Evolutionary conservation across 2,797 vertebrate genomes (phyloP), one percentile per base, ranked within the genome.

Genomic region (Malacoctenus gilli): DNA sequence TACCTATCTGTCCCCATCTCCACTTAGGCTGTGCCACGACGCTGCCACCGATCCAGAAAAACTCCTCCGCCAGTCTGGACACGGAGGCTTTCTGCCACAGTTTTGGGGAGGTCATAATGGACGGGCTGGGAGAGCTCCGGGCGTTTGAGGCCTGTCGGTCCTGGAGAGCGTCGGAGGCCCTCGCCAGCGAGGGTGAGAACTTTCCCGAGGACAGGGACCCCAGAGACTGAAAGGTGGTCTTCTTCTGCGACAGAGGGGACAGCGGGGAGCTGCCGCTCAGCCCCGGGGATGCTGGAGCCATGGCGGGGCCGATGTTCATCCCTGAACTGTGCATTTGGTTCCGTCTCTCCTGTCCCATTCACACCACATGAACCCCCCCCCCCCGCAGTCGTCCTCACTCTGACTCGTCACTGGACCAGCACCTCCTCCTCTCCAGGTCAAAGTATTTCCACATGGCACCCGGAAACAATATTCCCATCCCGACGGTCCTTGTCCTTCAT

Each of bases 1-100:
- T 94, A 97, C 95, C 95, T 72, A 95, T 87, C 50, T 92, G 93
- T n/a, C 93, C 92, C 8, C 94, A 84, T 85, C 92, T 95, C 94
- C 95, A 94, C 53, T 83, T 85, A 0, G 94, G 93, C 8, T 93
- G 91, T 36, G 94, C 88, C 0, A 93, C 92, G 47, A 96, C 82
- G 8, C 93, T 96, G 21, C 95, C 93, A 1, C 94, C 92, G 10
- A 95, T 94, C 95, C 95, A 95, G 85, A 98, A 94, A 72, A 95
- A 93, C 58, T 93, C 94, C 79, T 96, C 94, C 0, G 93, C 95
- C 14, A 96, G 87, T 32, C 91, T 90, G n/a, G 93, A 93, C 68
- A 95, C 87, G 0, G 92, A 91, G 14, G 92, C 88, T 76, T 93
- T 93, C 49, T 92, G 88, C 74, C 80, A 89, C 35, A 92, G 84